Percentiles rank a stretch among this genome's conserved stretches.
phyloP scores from a whole-genome alignment of 2,888 invertebrate species.

The Linyphia triangularis region DNA sequence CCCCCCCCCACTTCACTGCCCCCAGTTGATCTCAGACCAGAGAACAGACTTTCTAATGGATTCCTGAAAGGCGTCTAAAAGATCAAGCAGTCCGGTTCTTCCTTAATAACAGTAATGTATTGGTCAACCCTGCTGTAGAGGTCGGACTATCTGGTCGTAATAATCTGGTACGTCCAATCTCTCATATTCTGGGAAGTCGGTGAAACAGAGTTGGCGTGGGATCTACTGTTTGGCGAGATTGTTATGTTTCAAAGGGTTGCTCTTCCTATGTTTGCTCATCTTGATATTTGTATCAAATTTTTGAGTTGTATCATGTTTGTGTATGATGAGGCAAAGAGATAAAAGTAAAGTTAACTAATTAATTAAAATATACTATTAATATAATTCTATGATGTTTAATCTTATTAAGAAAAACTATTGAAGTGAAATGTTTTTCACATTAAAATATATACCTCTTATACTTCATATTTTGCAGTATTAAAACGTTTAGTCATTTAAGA shows the following conservation, averaged over 20 bases:
- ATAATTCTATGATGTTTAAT: no score
- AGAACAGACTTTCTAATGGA: slow-evolving; percentile 38
- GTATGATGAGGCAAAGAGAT: no score
- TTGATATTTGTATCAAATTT: no score
- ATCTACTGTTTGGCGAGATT: not conserved
- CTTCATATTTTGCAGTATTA: no score
- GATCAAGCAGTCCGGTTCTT: slow-evolving; percentile 10
- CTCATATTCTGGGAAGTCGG: not conserved
- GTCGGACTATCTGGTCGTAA: slow-evolving; percentile 26
- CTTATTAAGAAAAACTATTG: no score
- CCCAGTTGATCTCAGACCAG: not conserved
- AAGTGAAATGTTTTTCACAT: no score
- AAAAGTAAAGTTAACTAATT: no score
- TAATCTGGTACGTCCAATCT: not conserved
- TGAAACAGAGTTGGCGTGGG: not conserved
- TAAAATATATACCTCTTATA: no score
- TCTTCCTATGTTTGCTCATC: not conserved
- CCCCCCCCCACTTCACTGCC: not conserved
- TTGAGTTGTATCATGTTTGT: not conserved
- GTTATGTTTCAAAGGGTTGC: not conserved
- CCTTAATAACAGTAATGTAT: slow-evolving; percentile 54
- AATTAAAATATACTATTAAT: no score
- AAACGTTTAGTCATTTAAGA: no score
- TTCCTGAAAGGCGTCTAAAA: slow-evolving; percentile 16
- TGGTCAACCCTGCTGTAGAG: slow-evolving; percentile 37